phyloP scores from a whole-genome alignment of 2,113 vertebrate genomes.

The Dolichallabes microphthalmus region DNA sequence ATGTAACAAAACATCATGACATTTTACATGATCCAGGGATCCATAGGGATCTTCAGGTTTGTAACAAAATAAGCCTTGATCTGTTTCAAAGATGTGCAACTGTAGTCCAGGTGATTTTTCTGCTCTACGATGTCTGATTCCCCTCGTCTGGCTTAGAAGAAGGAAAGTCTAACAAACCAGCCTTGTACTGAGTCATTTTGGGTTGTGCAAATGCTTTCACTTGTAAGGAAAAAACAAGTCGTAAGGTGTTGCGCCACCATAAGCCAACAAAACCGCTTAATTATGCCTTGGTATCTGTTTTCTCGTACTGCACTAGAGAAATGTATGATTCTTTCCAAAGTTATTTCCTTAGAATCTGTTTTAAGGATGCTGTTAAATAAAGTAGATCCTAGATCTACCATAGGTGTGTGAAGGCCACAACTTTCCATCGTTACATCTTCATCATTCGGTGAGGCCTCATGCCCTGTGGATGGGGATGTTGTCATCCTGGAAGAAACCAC shows the following conservation, averaged over 20 bases:
- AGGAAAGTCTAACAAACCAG: conserved; percentile 10
- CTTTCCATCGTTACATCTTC: not conserved
- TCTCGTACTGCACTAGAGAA: not conserved
- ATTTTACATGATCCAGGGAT: not conserved
- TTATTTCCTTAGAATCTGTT: not conserved
- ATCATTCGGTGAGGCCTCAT: not conserved
- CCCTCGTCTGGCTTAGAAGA: not conserved
- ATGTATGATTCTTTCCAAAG: not conserved
- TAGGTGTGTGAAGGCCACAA: not conserved
- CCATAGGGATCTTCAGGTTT: not conserved
- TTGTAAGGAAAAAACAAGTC: not conserved
- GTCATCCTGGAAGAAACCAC: not conserved
- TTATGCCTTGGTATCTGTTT: not conserved
- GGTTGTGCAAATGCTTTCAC: conserved; percentile 11
- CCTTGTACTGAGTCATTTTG: not conserved
- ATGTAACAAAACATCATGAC: not conserved
- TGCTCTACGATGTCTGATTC: not conserved
- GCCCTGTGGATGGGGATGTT: not conserved
- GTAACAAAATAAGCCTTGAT: not conserved
- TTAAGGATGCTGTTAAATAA: not conserved
- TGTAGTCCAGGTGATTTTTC: not conserved
- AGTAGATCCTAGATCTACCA: not conserved
- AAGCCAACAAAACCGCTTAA: not conserved
- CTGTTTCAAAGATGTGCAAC: not conserved
- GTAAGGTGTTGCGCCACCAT: not conserved